Evolutionary conservation across 2,888 invertebrate species (phyloP).

Genomic region (Meganola albula): DNA sequence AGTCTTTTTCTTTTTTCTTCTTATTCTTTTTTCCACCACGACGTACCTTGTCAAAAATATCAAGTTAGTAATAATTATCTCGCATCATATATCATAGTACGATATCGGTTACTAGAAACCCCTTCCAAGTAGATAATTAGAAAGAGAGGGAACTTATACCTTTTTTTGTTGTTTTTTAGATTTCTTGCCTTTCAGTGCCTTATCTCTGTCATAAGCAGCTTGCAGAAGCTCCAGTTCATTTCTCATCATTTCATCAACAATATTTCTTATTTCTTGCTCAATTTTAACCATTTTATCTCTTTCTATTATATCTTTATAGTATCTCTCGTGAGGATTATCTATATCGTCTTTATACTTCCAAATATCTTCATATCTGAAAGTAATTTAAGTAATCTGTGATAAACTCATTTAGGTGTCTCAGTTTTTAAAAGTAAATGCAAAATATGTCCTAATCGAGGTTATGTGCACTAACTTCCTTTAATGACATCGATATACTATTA

Average conservation of each 20-base stretch:
- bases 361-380: slow-evolving; percentile 82
- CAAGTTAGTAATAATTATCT: no score
- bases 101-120: no score
- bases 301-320: slow-evolving; percentile 89
- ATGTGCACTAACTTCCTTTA: no score
- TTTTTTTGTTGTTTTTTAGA: slow-evolving; percentile 86
- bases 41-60: slow-evolving; percentile 68
- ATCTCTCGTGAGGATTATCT: slow-evolving; percentile 84
- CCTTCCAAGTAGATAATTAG: no score
- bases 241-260: slow-evolving; percentile 88
- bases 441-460: no score
- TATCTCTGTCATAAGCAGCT: slow-evolving; percentile 84
- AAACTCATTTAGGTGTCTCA: no score
- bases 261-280: slow-evolving; percentile 87
- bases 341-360: slow-evolving; percentile 91
- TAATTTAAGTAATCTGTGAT: no score
- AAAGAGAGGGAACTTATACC: no score
- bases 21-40: slow-evolving; percentile 92
- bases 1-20: slow-evolving; percentile 95
- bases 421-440: no score
- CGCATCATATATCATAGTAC: no score
- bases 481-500: no score
- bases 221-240: slow-evolving; percentile 82
- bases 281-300: slow-evolving; percentile 89
- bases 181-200: slow-evolving; percentile 85